phyloP scores from a whole-genome alignment of 2,113 vertebrate species.

The Sander lucioperca region DNA sequence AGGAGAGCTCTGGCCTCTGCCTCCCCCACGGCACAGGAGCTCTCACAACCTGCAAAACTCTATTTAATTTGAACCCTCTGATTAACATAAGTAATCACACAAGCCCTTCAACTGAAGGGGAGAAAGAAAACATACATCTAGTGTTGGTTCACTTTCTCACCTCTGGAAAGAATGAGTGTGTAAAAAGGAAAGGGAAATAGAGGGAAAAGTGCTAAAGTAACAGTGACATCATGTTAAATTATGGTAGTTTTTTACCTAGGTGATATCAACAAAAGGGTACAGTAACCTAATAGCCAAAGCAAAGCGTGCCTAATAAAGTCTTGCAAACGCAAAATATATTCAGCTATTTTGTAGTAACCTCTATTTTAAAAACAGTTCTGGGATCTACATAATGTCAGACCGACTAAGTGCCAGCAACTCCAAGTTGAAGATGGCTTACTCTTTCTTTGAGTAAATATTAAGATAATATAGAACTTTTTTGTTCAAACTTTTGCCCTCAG shows the following conservation, averaged over 20 bases:
- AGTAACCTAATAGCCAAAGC: neutral
- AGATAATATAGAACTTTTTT: slow-evolving; percentile 58
- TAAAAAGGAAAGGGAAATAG: neutral
- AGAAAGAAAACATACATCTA: slow-evolving; percentile 58
- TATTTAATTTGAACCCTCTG: slow-evolving; percentile 80
- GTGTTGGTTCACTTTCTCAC: slow-evolving; percentile 54
- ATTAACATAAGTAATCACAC: slow-evolving; percentile 77
- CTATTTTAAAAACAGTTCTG: neutral
- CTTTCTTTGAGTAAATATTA: slow-evolving; percentile 66
- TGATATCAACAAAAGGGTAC: neutral
- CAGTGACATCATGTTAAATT: neutral
- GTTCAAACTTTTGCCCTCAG: slow-evolving; percentile 59
- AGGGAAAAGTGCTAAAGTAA: neutral
- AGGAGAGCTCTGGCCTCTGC: slow-evolving; percentile 72
- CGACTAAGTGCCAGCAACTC: neutral
- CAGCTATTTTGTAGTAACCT: neutral
- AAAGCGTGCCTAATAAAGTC: neutral
- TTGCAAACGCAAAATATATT: neutral
- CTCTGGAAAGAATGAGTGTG: slow-evolving; percentile 21
- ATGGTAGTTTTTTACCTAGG: neutral
- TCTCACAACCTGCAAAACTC: slow-evolving; percentile 70
- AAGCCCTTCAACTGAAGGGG: slow-evolving; percentile 66
- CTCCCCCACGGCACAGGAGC: slow-evolving; percentile 63
- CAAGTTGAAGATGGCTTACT: slow-evolving; percentile 25
- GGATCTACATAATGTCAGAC: neutral